These are phyloP conservation scores for Chrysolina haemoptera DNA, from an alignment of 2,888 invertebrate genomes.

Conservation along the genomic window DNA sequence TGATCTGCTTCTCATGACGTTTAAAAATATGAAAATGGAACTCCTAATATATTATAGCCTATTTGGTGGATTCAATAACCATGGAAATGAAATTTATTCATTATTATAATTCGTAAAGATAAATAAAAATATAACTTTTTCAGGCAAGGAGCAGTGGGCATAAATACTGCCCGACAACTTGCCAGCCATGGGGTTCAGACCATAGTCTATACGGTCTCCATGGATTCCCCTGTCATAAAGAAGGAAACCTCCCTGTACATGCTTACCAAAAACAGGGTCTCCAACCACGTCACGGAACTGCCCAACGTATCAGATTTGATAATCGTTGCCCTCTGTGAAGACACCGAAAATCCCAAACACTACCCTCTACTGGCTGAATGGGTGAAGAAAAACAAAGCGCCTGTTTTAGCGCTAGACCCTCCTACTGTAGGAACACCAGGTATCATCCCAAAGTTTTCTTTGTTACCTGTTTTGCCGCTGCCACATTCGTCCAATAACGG, in stretches of 20 bases:
- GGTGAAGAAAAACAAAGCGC: constrained; percentile 80
- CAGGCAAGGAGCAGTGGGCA: constrained; percentile 77
- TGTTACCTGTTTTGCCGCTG: constrained; percentile 81
- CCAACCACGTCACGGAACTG: constrained; percentile 71
- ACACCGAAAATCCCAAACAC: constrained; percentile 66
- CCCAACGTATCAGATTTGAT: constrained; percentile 73
- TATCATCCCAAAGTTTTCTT: constrained; percentile 77
- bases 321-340: constrained; percentile 73
- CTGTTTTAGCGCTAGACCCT: constrained; percentile 84
- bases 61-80: too few relatives aligned
- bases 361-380: constrained; percentile 76
- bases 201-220: constrained; percentile 69
- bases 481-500: constrained; percentile 77
- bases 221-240: constrained; percentile 70
- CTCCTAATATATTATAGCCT: too few relatives aligned
- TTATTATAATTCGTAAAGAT: too few relatives aligned
- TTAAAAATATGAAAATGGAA: too few relatives aligned
- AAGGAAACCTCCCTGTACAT: constrained; percentile 79
- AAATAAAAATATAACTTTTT: constrained; percentile 23
- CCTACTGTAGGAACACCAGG: constrained; percentile 78
- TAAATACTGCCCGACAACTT: constrained; percentile 85
- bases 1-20: too few relatives aligned
- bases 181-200: constrained; percentile 86
- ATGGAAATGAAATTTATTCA: too few relatives aligned
- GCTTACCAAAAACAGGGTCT: constrained; percentile 76